phyloP scores from a whole-genome alignment of 2,888 invertebrate species.

The Acrobasis consociella region DNA sequence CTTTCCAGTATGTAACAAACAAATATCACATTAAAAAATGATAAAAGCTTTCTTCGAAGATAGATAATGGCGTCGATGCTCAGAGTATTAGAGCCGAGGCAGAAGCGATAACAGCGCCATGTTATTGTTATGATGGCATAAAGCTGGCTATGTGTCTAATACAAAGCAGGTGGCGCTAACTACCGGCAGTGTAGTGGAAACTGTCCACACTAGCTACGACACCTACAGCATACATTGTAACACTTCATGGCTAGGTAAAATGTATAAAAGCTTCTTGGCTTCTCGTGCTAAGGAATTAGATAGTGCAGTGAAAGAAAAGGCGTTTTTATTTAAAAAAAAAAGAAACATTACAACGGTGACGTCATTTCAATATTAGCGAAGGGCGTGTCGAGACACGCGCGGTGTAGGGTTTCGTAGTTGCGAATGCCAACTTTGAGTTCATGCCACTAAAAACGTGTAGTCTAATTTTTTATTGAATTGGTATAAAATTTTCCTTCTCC shows the following conservation, averaged over 20 bases:
- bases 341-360: too few species aligned
- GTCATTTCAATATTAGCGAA: too few species aligned
- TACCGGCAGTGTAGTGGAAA: slow-evolving; percentile 49
- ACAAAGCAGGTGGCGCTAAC: slow-evolving; percentile 59
- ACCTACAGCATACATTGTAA: slow-evolving; percentile 45
- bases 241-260: slow-evolving; percentile 46
- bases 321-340: too few species aligned
- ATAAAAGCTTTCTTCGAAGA: background rate
- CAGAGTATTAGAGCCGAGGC: slow-evolving; percentile 10
- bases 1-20: too few species aligned
- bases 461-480: too few species aligned
- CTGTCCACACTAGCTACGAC: slow-evolving; percentile 43
- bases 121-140: slow-evolving; percentile 59
- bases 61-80: too few species aligned
- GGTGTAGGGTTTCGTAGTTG: too few species aligned
- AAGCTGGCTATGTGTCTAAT: slow-evolving; percentile 50
- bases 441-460: too few species aligned
- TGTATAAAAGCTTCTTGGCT: slow-evolving; percentile 37
- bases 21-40: background rate
- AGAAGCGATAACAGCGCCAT: slow-evolving; percentile 43
- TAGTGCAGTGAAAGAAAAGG: background rate
- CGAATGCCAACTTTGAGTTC: too few species aligned
- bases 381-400: too few species aligned
- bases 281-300: slow-evolving; percentile 40
- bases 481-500: too few species aligned